Percentiles rank a stretch among this genome's conserved stretches.
phyloP scores from a whole-genome alignment of 2,888 invertebrate genomes.

The Chesias legatella region DNA sequence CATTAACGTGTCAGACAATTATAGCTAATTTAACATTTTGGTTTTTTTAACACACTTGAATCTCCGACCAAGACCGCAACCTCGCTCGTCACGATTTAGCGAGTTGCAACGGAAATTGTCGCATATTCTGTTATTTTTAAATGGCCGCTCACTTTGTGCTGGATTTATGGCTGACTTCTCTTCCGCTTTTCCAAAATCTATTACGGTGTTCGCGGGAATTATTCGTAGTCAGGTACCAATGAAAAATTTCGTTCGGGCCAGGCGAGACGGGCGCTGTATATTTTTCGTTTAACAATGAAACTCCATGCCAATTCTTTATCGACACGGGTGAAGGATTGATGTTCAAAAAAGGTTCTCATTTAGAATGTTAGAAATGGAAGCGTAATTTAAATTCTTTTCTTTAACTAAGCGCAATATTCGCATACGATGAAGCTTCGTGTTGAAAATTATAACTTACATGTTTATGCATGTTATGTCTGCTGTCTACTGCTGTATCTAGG shows the following conservation, averaged over 20 bases:
- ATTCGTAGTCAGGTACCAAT: slow-evolving; percentile 53
- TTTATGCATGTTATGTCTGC: too few species aligned
- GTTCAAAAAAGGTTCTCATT: slow-evolving; percentile 21
- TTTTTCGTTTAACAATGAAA: slow-evolving; percentile 41
- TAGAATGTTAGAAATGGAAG: slow-evolving; percentile 9
- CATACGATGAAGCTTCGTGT: too few species aligned
- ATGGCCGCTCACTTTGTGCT: slow-evolving; percentile 43
- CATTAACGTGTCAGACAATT: too few species aligned
- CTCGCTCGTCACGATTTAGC: slow-evolving; percentile 25
- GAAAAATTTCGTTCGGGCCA: slow-evolving; percentile 46
- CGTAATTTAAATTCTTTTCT: not conserved
- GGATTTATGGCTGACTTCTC: slow-evolving; percentile 61
- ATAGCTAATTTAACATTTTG: not conserved
- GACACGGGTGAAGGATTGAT: slow-evolving; percentile 19
- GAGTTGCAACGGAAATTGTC: slow-evolving; percentile 28
- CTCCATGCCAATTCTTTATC: slow-evolving; percentile 32
- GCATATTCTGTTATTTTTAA: slow-evolving; percentile 42
- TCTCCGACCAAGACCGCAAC: slow-evolving; percentile 22
- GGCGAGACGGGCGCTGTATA: slow-evolving; percentile 37
- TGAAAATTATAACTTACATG: too few species aligned
- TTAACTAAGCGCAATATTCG: too few species aligned
- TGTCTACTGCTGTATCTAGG: too few species aligned
- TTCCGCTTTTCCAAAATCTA: slow-evolving; percentile 65
- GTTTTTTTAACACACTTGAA: slow-evolving; percentile 19
- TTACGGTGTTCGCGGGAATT: slow-evolving; percentile 56